Base-by-base conservation (phyloP, 1,140 invertebrate species). In the Bombus superbus region DNA sequence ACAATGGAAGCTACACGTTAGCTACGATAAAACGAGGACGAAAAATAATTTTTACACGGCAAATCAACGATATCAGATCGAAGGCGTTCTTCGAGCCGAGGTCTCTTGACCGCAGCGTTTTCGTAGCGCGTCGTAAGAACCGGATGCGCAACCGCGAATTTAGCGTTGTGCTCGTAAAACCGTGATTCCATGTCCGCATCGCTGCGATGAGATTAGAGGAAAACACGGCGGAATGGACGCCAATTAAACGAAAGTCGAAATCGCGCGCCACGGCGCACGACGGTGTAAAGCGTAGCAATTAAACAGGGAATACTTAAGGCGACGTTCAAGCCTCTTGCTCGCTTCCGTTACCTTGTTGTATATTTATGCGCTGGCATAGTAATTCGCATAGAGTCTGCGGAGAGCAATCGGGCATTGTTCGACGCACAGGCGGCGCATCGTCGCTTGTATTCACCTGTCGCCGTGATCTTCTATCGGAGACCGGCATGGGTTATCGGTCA, bases 221-320 rank as follows among this genome's bases (percentile, higher is more conserved):
- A 35, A 68, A 38, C 64, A 44, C 42, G 25, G n/a, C 9, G 22
- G 18, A 25, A 38, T 42, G 22, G 57, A 32, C 38, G 15, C 69
- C 69, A 44, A 82, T 82, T 74, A 82, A 75, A 82, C 72, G 32
- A 75, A 71, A 75, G 53, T 35, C 15, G 69, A 28, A 32, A 81
- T 42, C 68, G 80, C n/a, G n/a, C 13, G 74, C 35, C 53, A 28
- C n/a, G 74, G 74, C 53, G 74, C 74, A 76, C 44, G 44, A 38
- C 38, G 80, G 47, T 42, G 80, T 44, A 47, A 79, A 68, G 62
- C 68, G 42, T 69, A 80, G 38, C 71, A 75, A 82, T 82, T 82
- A 82, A 75, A 75, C 42, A 25, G 15, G 15, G 57, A 82, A n/a
- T 74, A 42, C 42, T 75, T 47, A 38, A 73, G n/a, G 28, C 35